Evolutionary conservation across 2,888 invertebrate species (phyloP).

Genomic region (Galerucella pusilla): DNA sequence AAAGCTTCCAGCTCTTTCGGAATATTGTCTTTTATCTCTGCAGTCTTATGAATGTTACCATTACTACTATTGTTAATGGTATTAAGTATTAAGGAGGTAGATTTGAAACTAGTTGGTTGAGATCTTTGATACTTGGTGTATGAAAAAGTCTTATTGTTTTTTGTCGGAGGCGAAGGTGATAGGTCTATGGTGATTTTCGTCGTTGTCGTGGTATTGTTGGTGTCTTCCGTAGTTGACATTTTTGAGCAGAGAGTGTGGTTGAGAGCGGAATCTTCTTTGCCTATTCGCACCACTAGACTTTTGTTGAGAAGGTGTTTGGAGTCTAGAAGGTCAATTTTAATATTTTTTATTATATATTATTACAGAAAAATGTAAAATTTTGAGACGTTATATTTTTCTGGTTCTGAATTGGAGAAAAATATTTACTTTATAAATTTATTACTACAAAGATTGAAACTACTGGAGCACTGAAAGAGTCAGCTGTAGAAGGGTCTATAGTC

Average conservation of each 20-base stretch:
- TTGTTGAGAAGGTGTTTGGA: conserved; percentile 62
- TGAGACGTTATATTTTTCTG: not conserved
- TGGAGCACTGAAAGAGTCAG: no score
- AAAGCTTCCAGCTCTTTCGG: conserved; percentile 62
- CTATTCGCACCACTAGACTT: conserved; percentile 65
- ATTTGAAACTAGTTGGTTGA: conserved; percentile 60
- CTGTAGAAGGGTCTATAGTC: no score
- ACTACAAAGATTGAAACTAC: no score
- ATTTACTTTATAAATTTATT: no score
- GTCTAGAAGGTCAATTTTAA: conserved; percentile 55
- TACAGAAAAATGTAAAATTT: not conserved
- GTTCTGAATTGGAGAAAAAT: no score
- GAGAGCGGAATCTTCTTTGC: conserved; percentile 59
- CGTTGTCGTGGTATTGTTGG: conserved; percentile 61
- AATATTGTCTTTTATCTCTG: conserved; percentile 44
- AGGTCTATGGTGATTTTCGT: conserved; percentile 66
- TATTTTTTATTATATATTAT: conserved; percentile 21
- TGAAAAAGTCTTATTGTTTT: conserved; percentile 45
- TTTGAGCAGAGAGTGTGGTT: conserved; percentile 63
- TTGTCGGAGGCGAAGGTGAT: conserved; percentile 57
- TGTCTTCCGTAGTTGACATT: conserved; percentile 59
- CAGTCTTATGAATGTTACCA: conserved; percentile 32
- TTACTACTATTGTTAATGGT: conserved; percentile 56
- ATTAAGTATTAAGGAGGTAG: conserved; percentile 65
- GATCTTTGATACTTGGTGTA: conserved; percentile 56